Evolutionary conservation across 2,888 invertebrate species (phyloP).

Genomic region (Scaptomyza flava): DNA sequence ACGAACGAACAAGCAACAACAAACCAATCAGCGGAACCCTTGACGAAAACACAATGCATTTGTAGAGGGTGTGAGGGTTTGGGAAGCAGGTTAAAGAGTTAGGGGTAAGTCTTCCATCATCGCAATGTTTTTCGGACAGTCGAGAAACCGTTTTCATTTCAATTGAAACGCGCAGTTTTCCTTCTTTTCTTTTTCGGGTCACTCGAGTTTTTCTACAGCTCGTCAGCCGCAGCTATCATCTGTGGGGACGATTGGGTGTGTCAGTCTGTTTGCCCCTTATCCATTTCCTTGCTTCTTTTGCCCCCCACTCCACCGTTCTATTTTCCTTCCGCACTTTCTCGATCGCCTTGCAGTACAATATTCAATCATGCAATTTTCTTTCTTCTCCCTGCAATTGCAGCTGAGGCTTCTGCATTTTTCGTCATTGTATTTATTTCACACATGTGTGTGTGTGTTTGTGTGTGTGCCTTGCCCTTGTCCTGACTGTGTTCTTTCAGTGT

Average conservation of each 20-base stretch:
- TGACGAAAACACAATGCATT: slow-evolving; percentile 39
- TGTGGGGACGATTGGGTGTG: neutral
- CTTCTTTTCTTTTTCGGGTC: neutral
- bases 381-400: slow-evolving; percentile 49
- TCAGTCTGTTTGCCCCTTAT: neutral
- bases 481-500: slow-evolving; percentile 5
- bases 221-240: slow-evolving; percentile 8
- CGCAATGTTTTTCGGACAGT: slow-evolving; percentile 49
- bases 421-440: slow-evolving; percentile 38
- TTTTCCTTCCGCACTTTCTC: slow-evolving; percentile 17
- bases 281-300: slow-evolving; percentile 5
- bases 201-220: slow-evolving; percentile 21
- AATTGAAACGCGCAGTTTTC: slow-evolving; percentile 38
- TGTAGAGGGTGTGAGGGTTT: neutral
- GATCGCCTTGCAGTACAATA: slow-evolving; percentile 75
- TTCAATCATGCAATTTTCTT: slow-evolving; percentile 70
- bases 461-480: slow-evolving; percentile 32
- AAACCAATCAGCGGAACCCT: slow-evolving; percentile 46
- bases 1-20: slow-evolving; percentile 21
- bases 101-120: slow-evolving; percentile 38
- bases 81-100: neutral
- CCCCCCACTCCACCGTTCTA: neutral
- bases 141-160: slow-evolving; percentile 51
- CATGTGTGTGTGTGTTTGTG: slow-evolving; percentile 24
- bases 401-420: slow-evolving; percentile 55